These are phyloP conservation scores for Hippopotamyrus pictus DNA, from an alignment of 2,797 vertebrate species.

Conservation along the genomic window DNA sequence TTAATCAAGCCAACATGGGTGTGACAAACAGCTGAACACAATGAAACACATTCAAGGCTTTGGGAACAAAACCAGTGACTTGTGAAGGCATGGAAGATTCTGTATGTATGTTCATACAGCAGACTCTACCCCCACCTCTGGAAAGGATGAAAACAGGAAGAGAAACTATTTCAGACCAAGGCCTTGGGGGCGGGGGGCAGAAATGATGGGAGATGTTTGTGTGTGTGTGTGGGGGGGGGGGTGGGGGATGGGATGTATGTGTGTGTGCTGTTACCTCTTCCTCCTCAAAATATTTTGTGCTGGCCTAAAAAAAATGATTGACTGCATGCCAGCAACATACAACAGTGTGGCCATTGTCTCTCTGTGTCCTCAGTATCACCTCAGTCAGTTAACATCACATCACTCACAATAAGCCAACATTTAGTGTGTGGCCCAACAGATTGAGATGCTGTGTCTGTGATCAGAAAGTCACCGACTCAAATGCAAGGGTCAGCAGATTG, in stretches of 20 bases:
- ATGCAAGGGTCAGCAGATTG: not conserved
- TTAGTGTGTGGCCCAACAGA: not conserved
- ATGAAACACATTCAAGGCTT: not conserved
- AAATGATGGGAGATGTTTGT: not conserved
- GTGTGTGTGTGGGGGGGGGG: not conserved
- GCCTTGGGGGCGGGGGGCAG: not conserved
- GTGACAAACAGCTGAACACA: not conserved
- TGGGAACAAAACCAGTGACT: not conserved
- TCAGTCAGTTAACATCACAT: not conserved
- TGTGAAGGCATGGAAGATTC: not conserved
- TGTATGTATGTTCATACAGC: not conserved
- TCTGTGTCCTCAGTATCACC: not conserved
- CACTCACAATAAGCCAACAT: not conserved
- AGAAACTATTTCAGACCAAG: not conserved
- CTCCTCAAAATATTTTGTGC: not conserved
- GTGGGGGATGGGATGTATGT: no score
- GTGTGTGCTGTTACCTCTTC: not conserved
- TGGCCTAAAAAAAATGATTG: not conserved
- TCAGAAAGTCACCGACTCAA: not conserved
- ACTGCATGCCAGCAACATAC: not conserved
- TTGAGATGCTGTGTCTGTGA: not conserved
- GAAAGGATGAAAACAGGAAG: slow-evolving; percentile 13
- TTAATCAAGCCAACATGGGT: slow-evolving; percentile 6
- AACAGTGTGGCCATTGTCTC: not conserved
- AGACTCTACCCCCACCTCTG: not conserved